Evolutionary conservation across 2,797 vertebrate genomes (phyloP).

Genomic region (Sebastolobus alascanus): DNA sequence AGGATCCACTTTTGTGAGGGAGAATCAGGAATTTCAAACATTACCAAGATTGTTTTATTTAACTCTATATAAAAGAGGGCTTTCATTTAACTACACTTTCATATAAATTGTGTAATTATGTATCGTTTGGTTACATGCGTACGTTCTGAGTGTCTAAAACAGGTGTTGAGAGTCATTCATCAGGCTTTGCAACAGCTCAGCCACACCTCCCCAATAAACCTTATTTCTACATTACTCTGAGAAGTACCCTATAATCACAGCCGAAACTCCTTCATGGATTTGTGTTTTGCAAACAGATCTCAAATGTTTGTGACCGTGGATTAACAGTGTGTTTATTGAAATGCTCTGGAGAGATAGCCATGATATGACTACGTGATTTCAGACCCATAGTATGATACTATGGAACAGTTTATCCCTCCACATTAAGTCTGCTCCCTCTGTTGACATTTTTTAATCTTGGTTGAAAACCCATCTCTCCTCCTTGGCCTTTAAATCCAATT

Average conservation of each 20-base stretch:
- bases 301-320: neutral
- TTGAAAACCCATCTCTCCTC: conserved; percentile 49
- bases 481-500: conserved; percentile 63
- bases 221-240: neutral
- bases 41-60: neutral
- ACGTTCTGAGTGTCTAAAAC: neutral
- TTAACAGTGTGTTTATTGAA: conserved; percentile 8
- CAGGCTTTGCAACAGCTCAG: neutral
- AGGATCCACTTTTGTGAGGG: neutral
- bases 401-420: conserved; percentile 29
- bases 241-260: neutral
- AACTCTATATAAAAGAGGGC: neutral
- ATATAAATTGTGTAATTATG: neutral
- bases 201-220: neutral
- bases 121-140: neutral
- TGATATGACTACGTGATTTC: neutral
- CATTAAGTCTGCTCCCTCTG: conserved; percentile 31
- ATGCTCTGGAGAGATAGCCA: neutral
- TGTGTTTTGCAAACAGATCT: neutral
- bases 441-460: conserved; percentile 57
- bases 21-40: conserved; percentile 6
- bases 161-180: neutral
- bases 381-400: neutral
- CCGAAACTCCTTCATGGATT: neutral
- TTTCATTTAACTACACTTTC: neutral